A percentile compares a stretch with the other conserved stretches of the same genome.
phyloP scores from a whole-genome alignment of 2,888 invertebrate species.

The Odontothrips loti region DNA sequence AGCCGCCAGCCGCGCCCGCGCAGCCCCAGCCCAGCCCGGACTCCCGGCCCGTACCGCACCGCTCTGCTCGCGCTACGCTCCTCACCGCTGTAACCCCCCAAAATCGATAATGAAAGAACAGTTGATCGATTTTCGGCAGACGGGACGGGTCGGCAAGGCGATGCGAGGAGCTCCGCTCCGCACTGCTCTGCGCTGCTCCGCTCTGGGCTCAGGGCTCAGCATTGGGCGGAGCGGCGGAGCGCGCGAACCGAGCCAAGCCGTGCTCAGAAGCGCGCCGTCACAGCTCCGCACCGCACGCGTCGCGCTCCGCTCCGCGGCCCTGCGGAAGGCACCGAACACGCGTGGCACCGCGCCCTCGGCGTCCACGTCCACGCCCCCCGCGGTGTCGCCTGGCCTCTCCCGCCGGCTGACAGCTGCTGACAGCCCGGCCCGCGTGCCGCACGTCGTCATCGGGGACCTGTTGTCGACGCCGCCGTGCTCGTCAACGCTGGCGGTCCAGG shows the following conservation, averaged over 20 bases:
- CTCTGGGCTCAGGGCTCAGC: neutral
- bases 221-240: too few species aligned
- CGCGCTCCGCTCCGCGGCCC: neutral
- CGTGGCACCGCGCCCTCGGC: neutral
- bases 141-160: neutral
- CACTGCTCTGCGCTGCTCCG: neutral
- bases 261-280: neutral
- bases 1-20: neutral
- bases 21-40: neutral
- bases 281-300: constrained; percentile 4
- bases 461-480: neutral
- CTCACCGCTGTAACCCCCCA: constrained; percentile 7
- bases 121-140: constrained; percentile 24
- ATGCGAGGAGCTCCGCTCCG: neutral
- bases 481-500: too few species aligned
- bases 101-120: constrained; percentile 21
- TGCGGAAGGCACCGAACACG: neutral
- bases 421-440: neutral
- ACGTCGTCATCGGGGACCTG: neutral
- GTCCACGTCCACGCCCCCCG: neutral
- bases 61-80: neutral
- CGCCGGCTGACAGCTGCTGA: neutral
- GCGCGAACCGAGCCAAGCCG: neutral
- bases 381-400: neutral
- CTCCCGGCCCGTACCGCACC: neutral